phyloP scores from a whole-genome alignment of 2,797 vertebrate species.

The Arnoldichthys spilopterus region DNA sequence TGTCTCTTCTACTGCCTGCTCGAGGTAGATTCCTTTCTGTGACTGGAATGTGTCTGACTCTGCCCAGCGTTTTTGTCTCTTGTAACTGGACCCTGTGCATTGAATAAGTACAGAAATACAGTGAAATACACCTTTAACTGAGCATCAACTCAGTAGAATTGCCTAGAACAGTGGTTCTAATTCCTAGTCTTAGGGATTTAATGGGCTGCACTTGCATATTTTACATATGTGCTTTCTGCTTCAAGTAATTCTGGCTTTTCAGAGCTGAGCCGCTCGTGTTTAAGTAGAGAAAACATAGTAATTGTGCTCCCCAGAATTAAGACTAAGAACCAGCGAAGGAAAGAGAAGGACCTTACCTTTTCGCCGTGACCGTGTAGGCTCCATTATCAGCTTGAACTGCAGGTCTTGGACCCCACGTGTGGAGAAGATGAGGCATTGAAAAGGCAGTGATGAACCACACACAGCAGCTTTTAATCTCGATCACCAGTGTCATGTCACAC shows the following conservation, averaged over 20 bases:
- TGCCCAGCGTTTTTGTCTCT: conserved; percentile 53
- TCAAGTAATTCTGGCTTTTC: background rate
- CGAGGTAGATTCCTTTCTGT: conserved; percentile 57
- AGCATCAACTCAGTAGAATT: background rate
- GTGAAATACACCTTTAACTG: background rate
- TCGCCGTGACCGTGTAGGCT: conserved; percentile 64
- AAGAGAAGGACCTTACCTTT: conserved; percentile 78
- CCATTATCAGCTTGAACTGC: conserved; percentile 86
- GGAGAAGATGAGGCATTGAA: conserved; percentile 2
- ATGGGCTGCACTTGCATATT: background rate
- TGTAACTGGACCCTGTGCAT: conserved; percentile 54
- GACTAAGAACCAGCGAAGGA: background rate
- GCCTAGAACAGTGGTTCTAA: background rate
- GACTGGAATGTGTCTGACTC: conserved; percentile 60
- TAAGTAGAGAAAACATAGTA: background rate
- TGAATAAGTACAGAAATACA: background rate
- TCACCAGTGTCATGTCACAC: conserved; percentile 26
- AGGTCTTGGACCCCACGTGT: conserved; percentile 74
- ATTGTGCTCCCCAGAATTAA: background rate
- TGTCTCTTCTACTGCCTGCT: conserved; percentile 65
- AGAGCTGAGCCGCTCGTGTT: background rate
- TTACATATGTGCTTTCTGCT: background rate
- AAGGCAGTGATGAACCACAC: background rate
- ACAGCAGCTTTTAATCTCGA: conserved; percentile 3
- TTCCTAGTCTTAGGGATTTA: background rate